Percentiles rank a stretch among this genome's conserved stretches.
phyloP scores from a whole-genome alignment of 2,888 invertebrate species.

The Ariolimax columbianus region DNA sequence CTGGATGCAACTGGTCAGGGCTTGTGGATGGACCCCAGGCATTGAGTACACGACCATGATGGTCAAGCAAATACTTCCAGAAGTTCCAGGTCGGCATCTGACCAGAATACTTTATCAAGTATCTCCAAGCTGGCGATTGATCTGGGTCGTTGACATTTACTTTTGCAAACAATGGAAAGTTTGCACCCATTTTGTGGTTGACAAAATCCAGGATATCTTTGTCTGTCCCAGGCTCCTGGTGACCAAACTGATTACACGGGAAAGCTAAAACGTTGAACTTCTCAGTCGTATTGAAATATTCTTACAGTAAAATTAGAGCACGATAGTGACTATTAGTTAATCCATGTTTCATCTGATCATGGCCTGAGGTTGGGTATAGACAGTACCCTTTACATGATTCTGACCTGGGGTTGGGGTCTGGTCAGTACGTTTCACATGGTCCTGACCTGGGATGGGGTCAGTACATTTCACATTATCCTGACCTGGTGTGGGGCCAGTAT shows the following conservation, averaged over 20 bases:
- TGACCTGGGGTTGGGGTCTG: too few species aligned
- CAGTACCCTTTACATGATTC: too few species aligned
- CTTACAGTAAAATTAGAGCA: constrained; percentile 78
- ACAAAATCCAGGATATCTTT: too few species aligned
- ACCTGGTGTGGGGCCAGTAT: too few species aligned
- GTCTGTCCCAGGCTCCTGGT: constrained; percentile 80
- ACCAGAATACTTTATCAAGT: constrained; percentile 65
- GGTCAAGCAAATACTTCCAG: constrained; percentile 81
- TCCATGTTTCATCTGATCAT: too few species aligned
- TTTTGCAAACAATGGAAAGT: constrained; percentile 80
- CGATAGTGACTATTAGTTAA: constrained; percentile 80
- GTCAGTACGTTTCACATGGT: too few species aligned
- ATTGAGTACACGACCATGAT: constrained; percentile 78
- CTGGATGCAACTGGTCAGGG: constrained; percentile 58
- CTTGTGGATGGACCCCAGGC: constrained; percentile 79
- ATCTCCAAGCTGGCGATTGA: constrained; percentile 77
- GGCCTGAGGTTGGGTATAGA: too few species aligned
- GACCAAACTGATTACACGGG: constrained; percentile 81
- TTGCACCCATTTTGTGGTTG: too few species aligned
- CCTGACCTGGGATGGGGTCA: too few species aligned
- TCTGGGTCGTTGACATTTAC: constrained; percentile 78
- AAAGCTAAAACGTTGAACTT: constrained; percentile 80
- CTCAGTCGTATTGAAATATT: constrained; percentile 70
- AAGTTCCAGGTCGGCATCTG: constrained; percentile 81
- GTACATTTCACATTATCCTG: too few species aligned